Evolutionary conservation across 1,140 invertebrate genomes (phyloP), one percentile per base, ranked within the genome.

Genomic region (Wiebesia pumilae): DNA sequence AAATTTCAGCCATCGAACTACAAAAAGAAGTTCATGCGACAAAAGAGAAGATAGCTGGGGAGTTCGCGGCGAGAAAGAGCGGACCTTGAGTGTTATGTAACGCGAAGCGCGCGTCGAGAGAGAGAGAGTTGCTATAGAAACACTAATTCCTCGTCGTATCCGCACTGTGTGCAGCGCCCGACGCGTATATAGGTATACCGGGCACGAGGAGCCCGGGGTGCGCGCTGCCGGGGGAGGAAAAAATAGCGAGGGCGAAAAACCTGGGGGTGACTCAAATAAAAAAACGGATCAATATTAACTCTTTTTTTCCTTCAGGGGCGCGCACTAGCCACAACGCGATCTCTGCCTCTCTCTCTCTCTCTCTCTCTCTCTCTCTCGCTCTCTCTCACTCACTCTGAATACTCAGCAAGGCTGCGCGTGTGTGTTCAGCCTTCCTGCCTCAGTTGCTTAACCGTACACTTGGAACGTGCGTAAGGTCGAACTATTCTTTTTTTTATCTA

Each of bases 241-340:
- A 93, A 93, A 93, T 91, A 92, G 91, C 91, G 91, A 91, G 92
- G 91, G 92, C 91, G 91, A 92, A 92, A 91, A 92, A 38, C n/a
- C 33, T 51, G 86, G 90, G 91, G 91, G 91, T 92, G 90, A 92
- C 91, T 93, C 90, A 91, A 92, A 93, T 92, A 91, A 93, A 92
- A 84, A 85, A 84, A 73, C 91, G 91, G 92, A 93, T 93, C 92
- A 92, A 93, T 93, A 93, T 93, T 93, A 93, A 93, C 92, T 93
- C 92, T 92, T 93, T 93, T 93, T 92, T 71, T 51, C 58, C 51
- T 69, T 69, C 65, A 3, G 81, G 71, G 69, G 30, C 71, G 58
- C 43, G 65, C 67, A 33, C 43, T 24, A 14, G 67, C 84, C 73
- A 35, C 47, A 67, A 51, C 79, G 10, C 35, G 38, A 40, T 54